Evolutionary conservation across 2,113 vertebrate species (phyloP).

Genomic region (Scytalopus superciliaris): DNA sequence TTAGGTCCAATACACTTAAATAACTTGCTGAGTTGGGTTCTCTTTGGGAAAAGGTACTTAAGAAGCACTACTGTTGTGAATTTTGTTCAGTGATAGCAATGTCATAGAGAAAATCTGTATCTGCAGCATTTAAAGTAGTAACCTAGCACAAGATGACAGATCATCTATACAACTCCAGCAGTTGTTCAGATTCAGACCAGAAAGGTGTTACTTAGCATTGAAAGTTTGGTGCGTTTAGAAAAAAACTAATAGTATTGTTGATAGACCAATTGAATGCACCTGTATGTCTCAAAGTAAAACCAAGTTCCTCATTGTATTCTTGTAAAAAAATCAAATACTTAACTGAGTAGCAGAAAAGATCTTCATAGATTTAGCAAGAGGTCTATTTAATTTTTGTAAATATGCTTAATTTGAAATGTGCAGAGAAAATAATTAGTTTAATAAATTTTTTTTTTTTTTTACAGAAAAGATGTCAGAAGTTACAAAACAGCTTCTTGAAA

Average conservation of each 20-base stretch:
- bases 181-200: background rate
- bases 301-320: fast-evolving
- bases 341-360: background rate
- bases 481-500: conserved; percentile 84
- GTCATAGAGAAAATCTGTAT: background rate
- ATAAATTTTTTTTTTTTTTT: background rate
- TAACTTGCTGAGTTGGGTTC: background rate
- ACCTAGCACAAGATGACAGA: background rate
- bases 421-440: background rate
- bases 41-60: background rate
- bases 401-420: background rate
- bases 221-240: background rate
- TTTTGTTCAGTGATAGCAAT: background rate
- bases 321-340: background rate
- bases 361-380: background rate
- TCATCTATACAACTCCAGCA: background rate
- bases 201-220: background rate
- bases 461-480: conserved; percentile 88
- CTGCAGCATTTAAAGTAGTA: background rate
- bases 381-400: background rate
- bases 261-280: no score
- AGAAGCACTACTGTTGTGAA: background rate
- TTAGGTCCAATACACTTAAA: background rate
- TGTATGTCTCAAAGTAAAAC: background rate
- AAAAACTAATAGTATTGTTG: background rate